A percentile compares a stretch with the other conserved stretches of the same genome.
These are phyloP conservation scores for Mimachlamys varia DNA, from an alignment of 2,888 invertebrate species.

Conservation along the genomic window DNA sequence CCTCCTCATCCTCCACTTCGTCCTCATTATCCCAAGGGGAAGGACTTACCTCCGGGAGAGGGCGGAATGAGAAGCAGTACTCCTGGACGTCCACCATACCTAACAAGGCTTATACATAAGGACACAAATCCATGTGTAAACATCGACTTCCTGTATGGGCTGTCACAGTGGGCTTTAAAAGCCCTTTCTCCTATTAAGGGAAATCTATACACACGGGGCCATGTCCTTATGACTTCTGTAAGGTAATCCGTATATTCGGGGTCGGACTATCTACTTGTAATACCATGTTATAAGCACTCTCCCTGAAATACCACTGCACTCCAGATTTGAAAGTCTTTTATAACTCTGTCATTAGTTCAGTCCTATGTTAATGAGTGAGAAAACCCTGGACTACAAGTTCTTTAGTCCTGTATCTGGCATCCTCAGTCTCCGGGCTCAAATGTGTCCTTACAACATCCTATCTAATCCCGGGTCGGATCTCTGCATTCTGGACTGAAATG, in stretches of 20 bases:
- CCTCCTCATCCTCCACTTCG: too few species aligned
- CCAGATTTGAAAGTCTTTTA: too few species aligned
- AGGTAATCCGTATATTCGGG: not conserved
- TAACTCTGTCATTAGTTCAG: too few species aligned
- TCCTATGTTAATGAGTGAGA: too few species aligned
- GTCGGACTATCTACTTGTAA: not conserved
- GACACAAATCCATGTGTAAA: slow-evolving; percentile 5
- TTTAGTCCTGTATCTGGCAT: not conserved
- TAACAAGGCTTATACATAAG: not conserved
- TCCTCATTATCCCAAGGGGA: not conserved
- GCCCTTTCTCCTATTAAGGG: not conserved
- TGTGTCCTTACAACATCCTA: not conserved
- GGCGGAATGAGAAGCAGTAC: not conserved
- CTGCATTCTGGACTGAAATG: not conserved
- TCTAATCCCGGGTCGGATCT: not conserved
- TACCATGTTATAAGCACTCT: too few species aligned
- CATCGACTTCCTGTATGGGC: not conserved
- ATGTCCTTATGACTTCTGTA: not conserved
- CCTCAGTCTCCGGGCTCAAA: not conserved
- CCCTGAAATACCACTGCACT: too few species aligned
- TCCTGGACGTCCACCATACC: not conserved
- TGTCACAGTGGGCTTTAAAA: not conserved
- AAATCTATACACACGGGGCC: not conserved
- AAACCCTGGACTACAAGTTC: too few species aligned
- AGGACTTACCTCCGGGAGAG: not conserved